These are phyloP conservation scores for Onychomys leucogaster DNA, from an alignment of 2,797 vertebrate species.

Conservation along the genomic window DNA sequence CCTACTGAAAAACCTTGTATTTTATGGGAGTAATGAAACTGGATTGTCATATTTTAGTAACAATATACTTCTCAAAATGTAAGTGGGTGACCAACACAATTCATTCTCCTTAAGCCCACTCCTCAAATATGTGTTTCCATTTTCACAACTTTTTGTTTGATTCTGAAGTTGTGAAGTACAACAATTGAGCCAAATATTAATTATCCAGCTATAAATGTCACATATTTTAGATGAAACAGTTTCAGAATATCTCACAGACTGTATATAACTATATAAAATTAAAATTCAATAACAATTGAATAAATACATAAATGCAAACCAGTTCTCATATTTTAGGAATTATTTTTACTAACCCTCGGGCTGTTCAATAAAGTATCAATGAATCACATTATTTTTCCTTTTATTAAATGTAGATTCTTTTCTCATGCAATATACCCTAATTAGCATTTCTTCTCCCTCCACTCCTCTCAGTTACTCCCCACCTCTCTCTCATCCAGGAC, in stretches of 20 bases:
- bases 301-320: not conserved
- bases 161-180: not conserved
- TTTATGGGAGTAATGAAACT: not conserved
- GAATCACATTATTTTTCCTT: not conserved
- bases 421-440: too few relatives aligned
- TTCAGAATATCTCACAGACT: not conserved
- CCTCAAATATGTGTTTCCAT: not conserved
- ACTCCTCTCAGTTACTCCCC: too few relatives aligned
- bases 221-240: not conserved
- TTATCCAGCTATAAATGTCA: not conserved
- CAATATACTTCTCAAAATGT: not conserved
- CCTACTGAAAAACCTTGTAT: not conserved
- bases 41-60: not conserved
- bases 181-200: not conserved
- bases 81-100: not conserved
- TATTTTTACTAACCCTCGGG: not conserved
- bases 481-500: too few relatives aligned
- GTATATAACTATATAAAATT: not conserved
- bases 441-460: not conserved
- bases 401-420: not conserved
- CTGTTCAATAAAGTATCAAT: not conserved
- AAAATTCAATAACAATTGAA: conserved; percentile 11
- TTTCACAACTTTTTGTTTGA: not conserved
- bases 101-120: not conserved
- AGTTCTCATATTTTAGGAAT: not conserved